A percentile compares a stretch with the other conserved stretches of the same genome.
These are phyloP conservation scores for Hydractinia echinata DNA, from an alignment of 30 jellyfish, hydroid and myxozoan species.

Conservation along the genomic window DNA sequence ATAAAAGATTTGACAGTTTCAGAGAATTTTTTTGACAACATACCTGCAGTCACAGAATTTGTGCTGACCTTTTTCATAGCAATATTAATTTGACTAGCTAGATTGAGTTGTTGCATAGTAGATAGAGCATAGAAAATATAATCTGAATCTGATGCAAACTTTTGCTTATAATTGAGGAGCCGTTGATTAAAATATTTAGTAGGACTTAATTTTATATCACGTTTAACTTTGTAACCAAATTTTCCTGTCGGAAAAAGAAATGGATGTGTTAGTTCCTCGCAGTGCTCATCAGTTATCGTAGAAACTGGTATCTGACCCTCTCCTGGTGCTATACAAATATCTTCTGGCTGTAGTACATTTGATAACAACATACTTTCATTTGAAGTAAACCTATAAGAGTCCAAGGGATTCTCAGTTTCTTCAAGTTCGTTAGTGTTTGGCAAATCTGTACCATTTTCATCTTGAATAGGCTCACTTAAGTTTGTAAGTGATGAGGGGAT, in stretches of 20 bases:
- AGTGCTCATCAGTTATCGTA: neutral
- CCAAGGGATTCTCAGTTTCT: too few species aligned
- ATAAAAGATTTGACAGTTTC: too few species aligned
- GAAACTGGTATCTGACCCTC: too few species aligned
- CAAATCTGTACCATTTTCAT: too few species aligned
- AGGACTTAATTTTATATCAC: conserved; percentile 15
- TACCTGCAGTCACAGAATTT: neutral
- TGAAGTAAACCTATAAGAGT: too few species aligned
- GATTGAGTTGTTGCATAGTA: conserved; percentile 9
- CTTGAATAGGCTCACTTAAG: too few species aligned
- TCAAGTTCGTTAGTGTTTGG: too few species aligned
- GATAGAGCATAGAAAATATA: conserved; percentile 31
- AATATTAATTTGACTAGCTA: neutral
- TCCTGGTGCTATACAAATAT: too few species aligned
- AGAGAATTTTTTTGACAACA: too few species aligned
- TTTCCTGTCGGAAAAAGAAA: conserved; percentile 25
- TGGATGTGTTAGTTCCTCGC: conserved; percentile 33
- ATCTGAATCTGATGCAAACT: conserved; percentile 11
- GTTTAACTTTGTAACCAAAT: neutral
- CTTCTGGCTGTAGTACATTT: too few species aligned
- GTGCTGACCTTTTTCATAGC: conserved; percentile 21
- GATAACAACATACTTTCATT: too few species aligned
- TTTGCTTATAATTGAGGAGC: conserved; percentile 24
- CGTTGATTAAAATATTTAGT: conserved; percentile 23
- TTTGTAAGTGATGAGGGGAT: too few species aligned